These are phyloP conservation scores for Formica aserva DNA, from an alignment of 2,888 invertebrate species.

Conservation along the genomic window DNA sequence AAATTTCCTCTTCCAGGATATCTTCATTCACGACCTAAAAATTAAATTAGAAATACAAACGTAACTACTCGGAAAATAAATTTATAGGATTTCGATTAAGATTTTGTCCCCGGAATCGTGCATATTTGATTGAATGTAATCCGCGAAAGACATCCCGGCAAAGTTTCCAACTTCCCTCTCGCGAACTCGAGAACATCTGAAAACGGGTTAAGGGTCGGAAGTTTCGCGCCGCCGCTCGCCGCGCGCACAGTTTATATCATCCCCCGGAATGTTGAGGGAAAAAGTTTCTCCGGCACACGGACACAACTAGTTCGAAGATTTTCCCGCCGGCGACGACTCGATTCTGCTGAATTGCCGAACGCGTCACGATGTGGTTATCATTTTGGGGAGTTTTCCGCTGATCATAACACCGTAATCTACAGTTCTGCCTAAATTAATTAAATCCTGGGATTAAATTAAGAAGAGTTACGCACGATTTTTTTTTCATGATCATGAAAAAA, in stretches of 20 bases:
- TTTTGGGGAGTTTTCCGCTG: background rate
- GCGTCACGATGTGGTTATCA: conserved; percentile 32
- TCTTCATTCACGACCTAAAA: background rate
- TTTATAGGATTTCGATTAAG: conserved; percentile 47
- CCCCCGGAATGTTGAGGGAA: conserved; percentile 52
- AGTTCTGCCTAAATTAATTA: conserved; percentile 7
- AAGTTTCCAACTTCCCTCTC: conserved; percentile 51
- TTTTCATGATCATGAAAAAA: background rate
- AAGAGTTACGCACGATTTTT: background rate
- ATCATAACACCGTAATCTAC: conserved; percentile 7
- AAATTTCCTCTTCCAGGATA: background rate
- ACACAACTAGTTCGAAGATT: conserved; percentile 55
- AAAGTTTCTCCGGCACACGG: conserved; percentile 49
- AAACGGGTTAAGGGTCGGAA: conserved; percentile 60
- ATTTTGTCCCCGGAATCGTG: conserved; percentile 40
- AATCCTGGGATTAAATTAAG: background rate
- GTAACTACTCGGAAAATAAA: conserved; percentile 8
- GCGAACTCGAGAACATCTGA: conserved; percentile 56
- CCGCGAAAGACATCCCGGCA: conserved; percentile 45
- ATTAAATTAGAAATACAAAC: conserved; percentile 11
- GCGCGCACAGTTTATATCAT: conserved; percentile 53
- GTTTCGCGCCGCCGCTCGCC: conserved; percentile 54
- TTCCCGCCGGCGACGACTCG: conserved; percentile 39
- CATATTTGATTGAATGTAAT: conserved; percentile 52
- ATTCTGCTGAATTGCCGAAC: conserved; percentile 33